Conservation (phyloP, 2,797 vertebrate species). For the Threskiornis aethiopicus region DNA sequence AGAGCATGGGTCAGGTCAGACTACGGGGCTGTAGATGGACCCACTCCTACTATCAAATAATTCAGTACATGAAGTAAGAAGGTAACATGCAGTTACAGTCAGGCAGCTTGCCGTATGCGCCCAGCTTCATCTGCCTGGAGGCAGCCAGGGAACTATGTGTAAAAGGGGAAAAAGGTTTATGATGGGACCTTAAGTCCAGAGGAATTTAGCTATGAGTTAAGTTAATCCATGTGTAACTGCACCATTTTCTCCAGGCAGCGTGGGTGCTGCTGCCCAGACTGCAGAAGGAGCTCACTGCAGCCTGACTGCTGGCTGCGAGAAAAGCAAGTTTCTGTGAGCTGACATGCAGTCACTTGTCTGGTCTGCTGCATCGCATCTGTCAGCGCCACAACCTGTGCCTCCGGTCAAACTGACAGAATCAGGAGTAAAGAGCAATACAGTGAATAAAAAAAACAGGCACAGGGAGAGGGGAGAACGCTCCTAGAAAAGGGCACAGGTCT, state of each 20-base stretch:
- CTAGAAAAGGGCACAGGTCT: neutral
- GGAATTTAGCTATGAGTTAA: neutral
- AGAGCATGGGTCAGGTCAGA: neutral
- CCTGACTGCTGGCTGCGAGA: neutral
- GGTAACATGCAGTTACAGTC: neutral
- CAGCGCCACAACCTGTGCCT: neutral
- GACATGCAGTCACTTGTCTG: neutral
- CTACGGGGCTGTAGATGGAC: neutral
- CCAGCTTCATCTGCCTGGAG: neutral
- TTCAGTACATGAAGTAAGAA: neutral
- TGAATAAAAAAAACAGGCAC: neutral
- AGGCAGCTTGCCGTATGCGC: neutral
- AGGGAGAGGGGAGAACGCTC: neutral
- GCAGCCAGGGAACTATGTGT: neutral
- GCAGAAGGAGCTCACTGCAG: neutral
- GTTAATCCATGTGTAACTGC: fast-evolving
- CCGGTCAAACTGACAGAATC: neutral
- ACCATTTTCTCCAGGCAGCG: neutral
- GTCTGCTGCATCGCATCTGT: neutral
- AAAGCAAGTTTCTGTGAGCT: neutral
- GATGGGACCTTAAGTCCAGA: too few species aligned
- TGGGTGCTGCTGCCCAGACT: neutral
- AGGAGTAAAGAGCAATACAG: neutral
- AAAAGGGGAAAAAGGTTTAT: neutral
- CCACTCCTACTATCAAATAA: neutral